Base-by-base conservation (phyloP, 2,888 invertebrate genomes). In the Dolomedes plantarius region DNA sequence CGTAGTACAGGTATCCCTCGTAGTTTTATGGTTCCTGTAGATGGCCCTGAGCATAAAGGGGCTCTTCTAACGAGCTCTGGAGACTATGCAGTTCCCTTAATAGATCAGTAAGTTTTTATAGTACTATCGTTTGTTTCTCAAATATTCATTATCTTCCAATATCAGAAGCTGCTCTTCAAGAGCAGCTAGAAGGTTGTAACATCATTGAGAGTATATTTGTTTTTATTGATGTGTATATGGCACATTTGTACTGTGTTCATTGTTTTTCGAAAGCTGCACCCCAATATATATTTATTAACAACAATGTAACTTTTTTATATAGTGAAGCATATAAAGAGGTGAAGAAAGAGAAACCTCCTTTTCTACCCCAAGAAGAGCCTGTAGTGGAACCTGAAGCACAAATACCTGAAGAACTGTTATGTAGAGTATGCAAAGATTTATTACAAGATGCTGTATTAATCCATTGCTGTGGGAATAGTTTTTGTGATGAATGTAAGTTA, bases 401-500 rank as follows among this genome's bases (percentile, higher is more conserved):
- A 90, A 95, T 98, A 78, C 98, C 98, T 0, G 96, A 96, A 88
- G 98, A 98, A 91, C 92, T 99, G 69, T 93, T 96, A 67, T 99
- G 99, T 92, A 95, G 95, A 81, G 94, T 99, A 81, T 99, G 99
- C 92, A 94, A 96, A 74, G 97, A 98, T 91, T 93, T 99, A 56
- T 94, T 98, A 88, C 95, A 95, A 0, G 99, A 99, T 92, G 99
- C 99, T 46, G 98, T 99, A 32, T 96, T 99, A 94, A 97, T 98
- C 91, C 97, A 98, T 0, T 99, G 99, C 91, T 99, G 99, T 92
- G 99, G 98, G 2, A 97, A 97, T 91, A 98, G 98, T 11, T 99
- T 97, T 92, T 99, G 99, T 92, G 98, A 99, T 92, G 98, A 99
- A 92, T 99, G 99, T 96, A 93, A 93, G 94, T 93, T n/a, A n/a